A percentile compares a stretch with the other conserved stretches of the same genome.
Conservation (phyloP, 1,140 invertebrate genomes). For the Sinonovacula constricta region DNA sequence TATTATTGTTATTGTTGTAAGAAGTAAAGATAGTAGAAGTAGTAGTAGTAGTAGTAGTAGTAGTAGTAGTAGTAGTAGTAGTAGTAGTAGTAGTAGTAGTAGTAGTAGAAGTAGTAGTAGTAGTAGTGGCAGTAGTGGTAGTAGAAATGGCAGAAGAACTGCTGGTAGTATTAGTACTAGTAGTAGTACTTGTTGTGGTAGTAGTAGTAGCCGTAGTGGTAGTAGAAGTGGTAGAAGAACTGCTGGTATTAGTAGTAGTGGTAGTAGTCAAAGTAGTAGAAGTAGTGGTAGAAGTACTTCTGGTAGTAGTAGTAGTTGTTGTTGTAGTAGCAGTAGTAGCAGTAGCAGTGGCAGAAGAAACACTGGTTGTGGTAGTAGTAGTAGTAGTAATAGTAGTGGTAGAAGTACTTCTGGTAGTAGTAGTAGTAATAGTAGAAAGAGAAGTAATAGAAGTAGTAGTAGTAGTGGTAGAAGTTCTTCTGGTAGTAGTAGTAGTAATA, state of each 20-base stretch:
- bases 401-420: too few species aligned
- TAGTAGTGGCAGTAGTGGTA: slow-evolving; percentile 11
- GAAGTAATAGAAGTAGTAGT: too few species aligned
- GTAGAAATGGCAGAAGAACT: neutral
- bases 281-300: neutral
- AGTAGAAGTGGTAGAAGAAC: neutral
- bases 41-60: slow-evolving; percentile 22
- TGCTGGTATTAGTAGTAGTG: neutral
- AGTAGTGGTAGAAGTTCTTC: too few species aligned
- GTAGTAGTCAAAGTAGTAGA: neutral
- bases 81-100: slow-evolving; percentile 22
- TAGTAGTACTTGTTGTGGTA: neutral
- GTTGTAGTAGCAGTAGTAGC: too few species aligned
- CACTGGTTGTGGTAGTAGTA: too few species aligned
- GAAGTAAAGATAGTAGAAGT: too few species aligned
- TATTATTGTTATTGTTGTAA: too few species aligned
- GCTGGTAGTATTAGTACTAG: slow-evolving; percentile 7
- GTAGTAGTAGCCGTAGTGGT: slow-evolving; percentile 6
- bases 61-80: slow-evolving; percentile 20
- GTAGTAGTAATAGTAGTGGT: too few species aligned
- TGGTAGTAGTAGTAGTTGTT: neutral
- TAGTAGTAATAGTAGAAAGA: too few species aligned
- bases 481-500: too few species aligned
- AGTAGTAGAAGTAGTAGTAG: slow-evolving; percentile 20
- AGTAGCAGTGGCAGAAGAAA: slow-evolving; percentile 1